Base-by-base conservation (phyloP, 2,888 invertebrate genomes). In the Agrypnus murinus region DNA sequence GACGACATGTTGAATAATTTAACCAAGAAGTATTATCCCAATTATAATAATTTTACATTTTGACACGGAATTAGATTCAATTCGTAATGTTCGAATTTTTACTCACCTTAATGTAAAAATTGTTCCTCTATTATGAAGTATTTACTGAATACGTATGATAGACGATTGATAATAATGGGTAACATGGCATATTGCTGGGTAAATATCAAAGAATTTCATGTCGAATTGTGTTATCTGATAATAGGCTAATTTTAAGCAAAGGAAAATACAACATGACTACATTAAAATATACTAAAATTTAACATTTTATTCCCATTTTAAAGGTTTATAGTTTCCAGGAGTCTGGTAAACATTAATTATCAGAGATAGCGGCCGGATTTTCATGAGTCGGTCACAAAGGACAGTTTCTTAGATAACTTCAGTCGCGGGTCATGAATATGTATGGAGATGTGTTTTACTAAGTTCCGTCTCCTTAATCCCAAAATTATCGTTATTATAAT, bases 221-320 rank as follows among this genome's bases (percentile, higher is more conserved):
- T 25, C 36, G 14, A 55, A 36, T 17, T 17, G 31, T 31, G 31
- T 25, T 50, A 50, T 46, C 25, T 17, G 46, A 46, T 25, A 5
- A 10, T 4, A 25, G 10, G 19, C 15, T 6, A 46, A 46, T 46
- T 45, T 17, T 2, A 46, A 46, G 46, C n/a, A 2, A n/a, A 25
- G 25, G 25, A 25, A 45, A 50, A 32, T 32, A 25, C 25, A 14
- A 50, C 12, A n/a, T 7, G 14, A 12, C 32, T 15, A 34, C 34
- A 53, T 55, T 71, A 71, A 73, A 73, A 75, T 75, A 67, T 34
- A 60, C 46, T 58, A 53, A 40, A 57, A 25, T 63, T 82, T 82
- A 81, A 79, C 82, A 81, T 82, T 83, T 82, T 81, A 79, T 81
- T 81, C 81, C 80, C 82, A 82, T 82, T 80, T 65, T 65, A 57